Base-by-base conservation (phyloP, 2,888 invertebrate genomes). In the Tholera decimalis region DNA sequence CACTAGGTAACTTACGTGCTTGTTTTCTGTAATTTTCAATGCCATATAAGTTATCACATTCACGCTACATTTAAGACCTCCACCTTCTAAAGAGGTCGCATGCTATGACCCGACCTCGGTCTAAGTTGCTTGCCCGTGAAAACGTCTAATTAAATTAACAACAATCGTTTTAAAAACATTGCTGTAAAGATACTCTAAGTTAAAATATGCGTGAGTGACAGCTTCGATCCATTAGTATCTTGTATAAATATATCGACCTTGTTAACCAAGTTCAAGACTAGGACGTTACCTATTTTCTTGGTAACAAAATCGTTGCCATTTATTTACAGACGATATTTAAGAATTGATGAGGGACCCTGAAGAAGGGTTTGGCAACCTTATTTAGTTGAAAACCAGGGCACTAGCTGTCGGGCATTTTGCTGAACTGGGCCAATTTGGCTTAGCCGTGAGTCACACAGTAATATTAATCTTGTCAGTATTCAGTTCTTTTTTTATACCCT, bases 31-130 rank as follows among this genome's bases (percentile, higher is more conserved):
- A 41, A 20, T 39, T 15, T 35, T 26, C 54, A 71, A 54, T 65
- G 73, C 54, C 26, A 57, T 20, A 8, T 22, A 28, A 24, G 8
- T 77, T 74, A 24, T 43, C 73, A 77, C 44, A 30, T 60, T 49
- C 30, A 53, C 47, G 37, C 28, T 20, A 63, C 11, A 51, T 33
- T 22, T 22, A 15, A 39, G 30, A 35, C 30, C 43, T 49, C n/a
- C 9, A 41, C 50, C 20, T 57, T 54, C 30, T 15, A 24, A 28
- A 51, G 18, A 54, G 28, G 46, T 59, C 20, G n/a, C 46, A 22
- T 18, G 20, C 22, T 24, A 4, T 20, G 33, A 53, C 30, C 13
- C 5, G 55, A 56, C 55, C 57, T 63, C 43, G 4, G 20, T n/a
- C n/a, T n/a, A n/a, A 44, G 20, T 20, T 28, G 37, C 15, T 13